phyloP scores from a whole-genome alignment of 2,888 invertebrate genomes.

The Escarpia spicata region DNA sequence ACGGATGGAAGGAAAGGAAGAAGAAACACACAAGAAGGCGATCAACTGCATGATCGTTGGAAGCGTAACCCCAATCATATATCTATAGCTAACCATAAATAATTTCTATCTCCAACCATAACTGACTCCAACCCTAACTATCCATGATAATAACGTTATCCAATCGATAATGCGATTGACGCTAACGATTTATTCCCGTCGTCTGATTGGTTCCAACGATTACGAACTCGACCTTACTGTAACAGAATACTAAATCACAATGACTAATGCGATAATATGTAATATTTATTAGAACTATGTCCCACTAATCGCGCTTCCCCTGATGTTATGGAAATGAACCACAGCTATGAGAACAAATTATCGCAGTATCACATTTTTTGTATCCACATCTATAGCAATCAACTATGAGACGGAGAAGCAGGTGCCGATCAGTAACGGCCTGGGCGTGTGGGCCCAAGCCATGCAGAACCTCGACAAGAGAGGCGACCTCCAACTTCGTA shows the following conservation, averaged over 20 bases:
- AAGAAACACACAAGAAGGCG: neutral
- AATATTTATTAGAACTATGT: no score
- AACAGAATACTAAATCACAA: neutral
- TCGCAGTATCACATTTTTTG: neutral
- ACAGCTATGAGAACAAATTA: neutral
- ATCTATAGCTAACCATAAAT: neutral
- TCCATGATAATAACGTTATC: no score
- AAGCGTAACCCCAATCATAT: no score
- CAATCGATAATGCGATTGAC: no score
- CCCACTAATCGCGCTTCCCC: no score
- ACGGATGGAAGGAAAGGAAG: neutral
- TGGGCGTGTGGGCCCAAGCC: conserved; percentile 32
- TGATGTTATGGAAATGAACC: no score
- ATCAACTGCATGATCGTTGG: no score
- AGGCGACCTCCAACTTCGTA: neutral
- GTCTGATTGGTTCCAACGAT: no score
- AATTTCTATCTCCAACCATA: neutral
- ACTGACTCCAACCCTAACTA: no score
- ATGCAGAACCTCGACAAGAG: conserved; percentile 19
- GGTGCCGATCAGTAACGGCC: conserved; percentile 22
- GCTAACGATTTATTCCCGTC: no score
- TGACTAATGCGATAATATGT: neutral
- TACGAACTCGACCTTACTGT: no score
- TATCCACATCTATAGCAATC: conserved; percentile 19
- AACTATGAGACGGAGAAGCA: neutral